Percentiles rank a stretch among this genome's conserved stretches.
Evolutionary conservation across 2,113 vertebrate species (phyloP).

Genomic region (Nerophis ophidion): DNA sequence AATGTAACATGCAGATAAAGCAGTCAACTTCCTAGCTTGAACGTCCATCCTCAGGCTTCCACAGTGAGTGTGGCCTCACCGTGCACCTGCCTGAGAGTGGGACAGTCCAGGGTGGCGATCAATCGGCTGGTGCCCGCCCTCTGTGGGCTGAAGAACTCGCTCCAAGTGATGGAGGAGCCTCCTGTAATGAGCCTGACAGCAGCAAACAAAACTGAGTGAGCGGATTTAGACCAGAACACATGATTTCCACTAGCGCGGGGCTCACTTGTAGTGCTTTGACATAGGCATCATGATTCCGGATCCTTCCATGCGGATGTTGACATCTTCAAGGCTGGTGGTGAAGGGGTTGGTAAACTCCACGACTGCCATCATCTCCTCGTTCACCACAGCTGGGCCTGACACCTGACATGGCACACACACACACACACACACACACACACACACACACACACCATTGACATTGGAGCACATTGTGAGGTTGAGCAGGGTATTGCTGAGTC

Average conservation of each 20-base stretch:
- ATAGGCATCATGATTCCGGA: slow-evolving; percentile 72
- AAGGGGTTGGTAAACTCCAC: slow-evolving; percentile 89
- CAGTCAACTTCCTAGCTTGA: neutral
- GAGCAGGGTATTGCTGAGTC: neutral
- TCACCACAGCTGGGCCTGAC: slow-evolving; percentile 52
- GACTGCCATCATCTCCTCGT: slow-evolving; percentile 72
- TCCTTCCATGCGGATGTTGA: slow-evolving; percentile 81
- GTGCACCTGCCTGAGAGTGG: slow-evolving; percentile 81
- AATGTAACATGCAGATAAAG: neutral
- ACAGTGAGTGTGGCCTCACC: slow-evolving; percentile 71
- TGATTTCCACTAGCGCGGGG: neutral
- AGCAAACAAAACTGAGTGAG: neutral
- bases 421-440: too few species aligned
- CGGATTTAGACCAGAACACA: neutral
- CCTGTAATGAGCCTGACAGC: slow-evolving; percentile 72
- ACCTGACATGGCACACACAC: slow-evolving; percentile 42
- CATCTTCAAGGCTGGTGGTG: slow-evolving; percentile 69
- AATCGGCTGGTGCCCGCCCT: slow-evolving; percentile 73
- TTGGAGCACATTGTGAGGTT: too few species aligned
- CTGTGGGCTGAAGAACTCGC: slow-evolving; percentile 70
- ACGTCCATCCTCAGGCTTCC: slow-evolving; percentile 21
- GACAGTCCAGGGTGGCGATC: slow-evolving; percentile 82
- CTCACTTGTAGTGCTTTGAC: slow-evolving; percentile 79
- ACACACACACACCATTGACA: neutral
- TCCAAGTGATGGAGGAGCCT: slow-evolving; percentile 77